A percentile compares a stretch with the other conserved stretches of the same genome.
phyloP scores from a whole-genome alignment of 2,888 invertebrate genomes.

The Adelphocoris suturalis region DNA sequence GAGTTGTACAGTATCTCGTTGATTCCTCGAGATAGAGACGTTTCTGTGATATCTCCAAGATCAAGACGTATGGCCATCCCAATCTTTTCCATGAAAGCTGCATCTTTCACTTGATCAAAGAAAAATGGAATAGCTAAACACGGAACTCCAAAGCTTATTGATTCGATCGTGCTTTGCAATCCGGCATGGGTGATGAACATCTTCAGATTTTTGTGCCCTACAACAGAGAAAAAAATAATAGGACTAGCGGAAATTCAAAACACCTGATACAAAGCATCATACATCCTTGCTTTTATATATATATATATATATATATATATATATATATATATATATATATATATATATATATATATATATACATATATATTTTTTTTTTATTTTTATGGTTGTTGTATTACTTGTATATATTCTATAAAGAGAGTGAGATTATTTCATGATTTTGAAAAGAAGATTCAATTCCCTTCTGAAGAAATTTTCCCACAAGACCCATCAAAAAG shows the following conservation, averaged over 20 bases:
- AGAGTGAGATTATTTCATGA: too few relatives aligned
- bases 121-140: slow-evolving; percentile 75
- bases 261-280: neutral
- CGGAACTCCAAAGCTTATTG: slow-evolving; percentile 75
- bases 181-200: slow-evolving; percentile 76
- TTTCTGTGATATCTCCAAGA: slow-evolving; percentile 78
- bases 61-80: slow-evolving; percentile 78
- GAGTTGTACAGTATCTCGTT: slow-evolving; percentile 78
- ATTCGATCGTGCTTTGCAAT: slow-evolving; percentile 75
- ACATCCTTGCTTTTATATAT: too few relatives aligned
- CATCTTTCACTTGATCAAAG: slow-evolving; percentile 78
- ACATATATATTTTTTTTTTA: neutral
- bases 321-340: neutral
- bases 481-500: too few relatives aligned
- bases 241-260: neutral
- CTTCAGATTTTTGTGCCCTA: slow-evolving; percentile 76
- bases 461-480: too few relatives aligned
- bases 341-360: neutral
- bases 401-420: too few relatives aligned
- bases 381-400: neutral
- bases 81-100: slow-evolving; percentile 78
- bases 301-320: neutral
- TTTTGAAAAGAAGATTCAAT: too few relatives aligned
- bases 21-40: slow-evolving; percentile 77
- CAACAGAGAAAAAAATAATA: slow-evolving; percentile 59